Evolutionary conservation across 30 jellyfish, hydroid and myxozoan genomes (phyloP).

Genomic region (Aurelia coerulea): DNA sequence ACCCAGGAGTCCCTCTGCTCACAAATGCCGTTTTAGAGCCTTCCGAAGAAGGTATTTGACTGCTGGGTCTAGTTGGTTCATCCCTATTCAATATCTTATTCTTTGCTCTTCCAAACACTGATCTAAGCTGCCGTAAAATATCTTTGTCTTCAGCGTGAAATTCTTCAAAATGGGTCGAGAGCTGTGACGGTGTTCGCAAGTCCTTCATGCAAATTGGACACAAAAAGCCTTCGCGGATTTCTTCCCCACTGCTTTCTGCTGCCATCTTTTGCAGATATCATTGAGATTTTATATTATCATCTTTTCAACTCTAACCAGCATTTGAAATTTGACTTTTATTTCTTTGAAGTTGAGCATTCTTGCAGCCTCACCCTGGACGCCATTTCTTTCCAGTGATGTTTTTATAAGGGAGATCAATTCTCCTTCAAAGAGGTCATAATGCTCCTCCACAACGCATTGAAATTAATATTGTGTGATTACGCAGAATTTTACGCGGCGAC

Average conservation of each 20-base stretch:
- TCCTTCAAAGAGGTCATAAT: too few relatives aligned
- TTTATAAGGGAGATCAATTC: too few relatives aligned
- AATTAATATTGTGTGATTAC: too few relatives aligned
- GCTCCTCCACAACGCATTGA: too few relatives aligned
- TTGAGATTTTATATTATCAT: too few relatives aligned
- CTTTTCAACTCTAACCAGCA: too few relatives aligned
- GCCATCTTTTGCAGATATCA: conserved; percentile 25
- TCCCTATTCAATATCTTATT: conserved; percentile 75
- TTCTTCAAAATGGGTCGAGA: conserved; percentile 87
- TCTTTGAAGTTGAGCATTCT: too few relatives aligned
- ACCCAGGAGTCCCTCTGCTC: conserved; percentile 90
- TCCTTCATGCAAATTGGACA: conserved; percentile 97
- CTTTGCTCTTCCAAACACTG: conserved; percentile 93
- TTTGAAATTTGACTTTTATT: too few relatives aligned
- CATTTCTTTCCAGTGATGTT: too few relatives aligned
- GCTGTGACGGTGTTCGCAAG: conserved; percentile 80
- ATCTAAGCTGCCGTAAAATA: conserved; percentile 79
- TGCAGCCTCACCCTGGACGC: too few relatives aligned
- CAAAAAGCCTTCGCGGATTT: conserved; percentile 82
- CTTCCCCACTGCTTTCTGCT: conserved; percentile 59
- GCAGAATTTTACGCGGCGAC: too few relatives aligned
- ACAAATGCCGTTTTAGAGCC: conserved; percentile 3
- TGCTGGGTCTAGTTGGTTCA: conserved; percentile 18
- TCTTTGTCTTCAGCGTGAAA: conserved; percentile 83
- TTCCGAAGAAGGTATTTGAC: background rate